phyloP scores from a whole-genome alignment of 1,140 invertebrate genomes.

The Achatina immaculata region DNA sequence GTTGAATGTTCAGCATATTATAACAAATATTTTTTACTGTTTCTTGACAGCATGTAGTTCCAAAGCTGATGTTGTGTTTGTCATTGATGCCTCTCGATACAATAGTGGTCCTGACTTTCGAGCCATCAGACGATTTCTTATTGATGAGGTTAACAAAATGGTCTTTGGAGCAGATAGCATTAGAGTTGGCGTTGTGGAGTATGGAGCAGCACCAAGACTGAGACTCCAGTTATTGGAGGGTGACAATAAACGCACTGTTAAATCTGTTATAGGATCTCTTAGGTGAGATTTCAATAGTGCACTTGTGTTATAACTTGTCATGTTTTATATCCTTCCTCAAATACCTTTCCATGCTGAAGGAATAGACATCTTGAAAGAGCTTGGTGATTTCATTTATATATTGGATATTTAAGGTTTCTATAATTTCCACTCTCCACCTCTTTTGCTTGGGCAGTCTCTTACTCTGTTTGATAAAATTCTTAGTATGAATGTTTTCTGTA shows the following conservation, averaged over 20 bases:
- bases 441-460: no score
- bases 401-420: no score
- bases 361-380: no score
- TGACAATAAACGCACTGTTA: conserved; percentile 52
- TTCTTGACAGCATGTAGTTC: conserved; percentile 50
- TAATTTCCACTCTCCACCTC: no score
- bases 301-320: no score
- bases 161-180: conserved; percentile 53
- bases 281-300: conserved; percentile 57
- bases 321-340: no score
- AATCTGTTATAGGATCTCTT: conserved; percentile 54
- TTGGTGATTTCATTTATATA: no score
- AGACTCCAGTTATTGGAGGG: conserved; percentile 50
- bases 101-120: conserved; percentile 53
- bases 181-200: conserved; percentile 57
- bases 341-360: no score
- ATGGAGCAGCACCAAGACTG: conserved; percentile 45
- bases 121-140: conserved; percentile 53
- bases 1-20: no score
- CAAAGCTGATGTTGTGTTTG: conserved; percentile 60
- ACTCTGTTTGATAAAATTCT: no score
- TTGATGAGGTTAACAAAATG: conserved; percentile 54
- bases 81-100: conserved; percentile 60
- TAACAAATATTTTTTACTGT: no score
- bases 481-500: no score